Conservation (phyloP, 2,797 vertebrate species). For the Pseudochirops cupreus region DNA sequence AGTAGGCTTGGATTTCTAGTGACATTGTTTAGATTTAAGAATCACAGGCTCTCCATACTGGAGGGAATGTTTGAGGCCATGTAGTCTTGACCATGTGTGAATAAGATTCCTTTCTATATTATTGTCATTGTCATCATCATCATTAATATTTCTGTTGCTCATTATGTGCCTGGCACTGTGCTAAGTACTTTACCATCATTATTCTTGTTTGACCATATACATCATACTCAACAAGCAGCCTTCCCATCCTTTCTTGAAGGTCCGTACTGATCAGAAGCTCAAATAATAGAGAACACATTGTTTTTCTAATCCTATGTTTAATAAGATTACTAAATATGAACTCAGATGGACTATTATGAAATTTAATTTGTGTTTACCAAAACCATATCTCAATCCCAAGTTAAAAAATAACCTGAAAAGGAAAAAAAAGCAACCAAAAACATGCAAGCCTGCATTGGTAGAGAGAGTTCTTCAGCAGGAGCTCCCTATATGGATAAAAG, state of each 20-base stretch:
- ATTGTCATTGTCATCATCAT: neutral
- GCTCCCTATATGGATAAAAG: neutral
- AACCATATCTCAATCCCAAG: slow-evolving; percentile 20
- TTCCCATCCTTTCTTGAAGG: neutral
- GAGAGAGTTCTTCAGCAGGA: neutral
- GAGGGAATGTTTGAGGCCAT: neutral
- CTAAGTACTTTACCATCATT: neutral
- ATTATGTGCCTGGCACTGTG: neutral
- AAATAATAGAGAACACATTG: neutral
- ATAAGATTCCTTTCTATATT: neutral
- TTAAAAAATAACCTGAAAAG: slow-evolving; percentile 39
- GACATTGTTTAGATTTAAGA: slow-evolving; percentile 19
- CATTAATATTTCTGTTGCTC: neutral
- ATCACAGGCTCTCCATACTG: neutral
- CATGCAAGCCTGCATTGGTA: neutral
- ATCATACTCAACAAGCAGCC: neutral
- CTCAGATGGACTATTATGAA: slow-evolving; percentile 14
- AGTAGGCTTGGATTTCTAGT: slow-evolving; percentile 3
- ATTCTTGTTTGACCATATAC: neutral
- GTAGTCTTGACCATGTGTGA: neutral
- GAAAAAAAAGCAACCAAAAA: neutral
- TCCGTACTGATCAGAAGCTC: neutral
- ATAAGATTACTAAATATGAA: slow-evolving; percentile 10
- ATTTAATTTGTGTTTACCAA: slow-evolving; percentile 46
- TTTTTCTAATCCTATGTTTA: neutral